Base-by-base conservation (phyloP, 1,140 invertebrate genomes). In the Drosophila aff. region DNA sequence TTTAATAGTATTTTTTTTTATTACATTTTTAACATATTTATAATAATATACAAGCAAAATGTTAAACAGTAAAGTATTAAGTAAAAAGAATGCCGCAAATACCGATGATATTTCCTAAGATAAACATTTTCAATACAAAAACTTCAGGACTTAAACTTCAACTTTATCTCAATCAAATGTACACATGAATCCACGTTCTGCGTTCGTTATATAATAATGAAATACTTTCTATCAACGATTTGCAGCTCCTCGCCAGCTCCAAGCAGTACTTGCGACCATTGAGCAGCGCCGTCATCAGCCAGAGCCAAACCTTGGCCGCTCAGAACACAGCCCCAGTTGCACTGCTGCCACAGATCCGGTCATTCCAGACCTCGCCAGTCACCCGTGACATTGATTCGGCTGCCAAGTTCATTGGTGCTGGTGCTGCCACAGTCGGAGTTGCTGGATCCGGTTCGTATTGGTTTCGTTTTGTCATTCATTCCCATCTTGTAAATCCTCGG, bases 401-500 rank as follows among this genome's bases (percentile, higher is more conserved):
- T 93, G 99, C 99, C 93, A 99, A 99, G 95, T 99, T 99, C 94
- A 99, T 99, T 95, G 99, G 99, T 94, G 99, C 99, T 95, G 99
- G 99, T 94, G 99, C 99, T 93, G 99, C 99, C 93, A 99, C 99
- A 92, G 98, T 99, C 82, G 99, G 99, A 95, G 99, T 99, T 76
- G 99, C 99, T 94, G 99, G 99, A 93, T 99, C 99, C 93, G 98
- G 98, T 98, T 94, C 93, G 94, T 94, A 83, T 92, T 92, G 81
- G 81, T 68, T 81, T 40, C 18, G 67, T 64, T 78, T 49, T 43
- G 58, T 49, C 11, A 38, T 23, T 55, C 8, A 33, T 21, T 26
- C 11, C 18, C 23, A 47, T 38, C 4, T n/a, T 16, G n/a, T n/a
- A 13, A 23, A 9, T 33, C 16, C 33, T 38, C 4, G 10, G 28